phyloP scores from a whole-genome alignment of 2,888 invertebrate genomes.

The Hypena proboscidalis region DNA sequence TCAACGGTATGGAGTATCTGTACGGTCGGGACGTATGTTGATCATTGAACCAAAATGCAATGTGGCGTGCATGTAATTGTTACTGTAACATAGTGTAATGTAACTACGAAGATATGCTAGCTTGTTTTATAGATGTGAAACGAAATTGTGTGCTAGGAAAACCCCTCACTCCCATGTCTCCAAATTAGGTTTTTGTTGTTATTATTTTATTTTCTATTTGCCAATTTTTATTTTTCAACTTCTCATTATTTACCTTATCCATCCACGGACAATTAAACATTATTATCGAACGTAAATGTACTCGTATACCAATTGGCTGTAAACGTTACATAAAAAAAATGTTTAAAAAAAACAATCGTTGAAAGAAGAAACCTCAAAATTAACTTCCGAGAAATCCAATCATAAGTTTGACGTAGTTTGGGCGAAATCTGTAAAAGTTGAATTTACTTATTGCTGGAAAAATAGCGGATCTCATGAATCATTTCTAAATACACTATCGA shows the following conservation, averaged over 20 bases:
- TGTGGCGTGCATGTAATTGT: conserved; percentile 82
- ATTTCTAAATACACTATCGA: conserved; percentile 80
- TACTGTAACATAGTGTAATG: conserved; percentile 80
- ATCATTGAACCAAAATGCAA: conserved; percentile 84
- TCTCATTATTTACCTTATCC: conserved; percentile 47
- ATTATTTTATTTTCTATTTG: conserved; percentile 49
- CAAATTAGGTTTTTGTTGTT: conserved; percentile 63
- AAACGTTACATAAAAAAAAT: conserved; percentile 29
- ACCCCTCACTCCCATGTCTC: conserved; percentile 74
- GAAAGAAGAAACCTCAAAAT: conserved; percentile 48
- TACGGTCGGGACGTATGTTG: conserved; percentile 47
- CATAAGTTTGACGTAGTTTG: conserved; percentile 46
- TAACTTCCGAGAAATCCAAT: conserved; percentile 53
- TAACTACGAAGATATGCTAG: conserved; percentile 77
- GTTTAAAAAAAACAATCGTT: conserved; percentile 18
- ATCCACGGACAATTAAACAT: conserved; percentile 35
- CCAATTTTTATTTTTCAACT: conserved; percentile 49
- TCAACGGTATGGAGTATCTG: conserved; percentile 53
- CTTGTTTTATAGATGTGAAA: conserved; percentile 82
- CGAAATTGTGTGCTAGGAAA: conserved; percentile 73
- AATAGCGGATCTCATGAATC: conserved; percentile 75
- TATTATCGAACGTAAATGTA: conserved; percentile 39
- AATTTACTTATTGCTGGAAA: conserved; percentile 52
- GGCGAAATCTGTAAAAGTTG: conserved; percentile 50
- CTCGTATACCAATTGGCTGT: conserved; percentile 64